Conservation (phyloP, 2,888 invertebrate species). For the Leucophenga montana region DNA sequence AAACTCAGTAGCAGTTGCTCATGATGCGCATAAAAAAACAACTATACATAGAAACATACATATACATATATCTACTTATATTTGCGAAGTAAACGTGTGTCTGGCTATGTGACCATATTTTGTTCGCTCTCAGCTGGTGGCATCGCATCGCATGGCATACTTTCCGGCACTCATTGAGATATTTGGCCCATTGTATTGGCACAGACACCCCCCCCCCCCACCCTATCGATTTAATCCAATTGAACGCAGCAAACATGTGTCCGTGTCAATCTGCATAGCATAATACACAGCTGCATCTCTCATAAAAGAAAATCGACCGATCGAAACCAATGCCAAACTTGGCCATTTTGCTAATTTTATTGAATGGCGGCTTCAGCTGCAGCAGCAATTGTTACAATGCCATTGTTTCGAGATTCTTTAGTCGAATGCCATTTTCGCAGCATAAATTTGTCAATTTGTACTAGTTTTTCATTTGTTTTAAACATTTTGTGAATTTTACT, state of each 20-base stretch:
- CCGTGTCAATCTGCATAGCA: not conserved
- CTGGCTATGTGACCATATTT: conserved; percentile 15
- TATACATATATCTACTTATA: conserved; percentile 5
- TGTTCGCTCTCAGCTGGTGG: conserved; percentile 17
- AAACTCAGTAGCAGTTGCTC: conserved; percentile 7
- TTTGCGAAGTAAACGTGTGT: conserved; percentile 2
- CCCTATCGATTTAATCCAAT: conserved; percentile 10
- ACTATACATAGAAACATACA: no score
- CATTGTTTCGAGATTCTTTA: not conserved
- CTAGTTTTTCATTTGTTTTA: no score
- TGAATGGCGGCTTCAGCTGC: not conserved
- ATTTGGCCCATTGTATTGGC: conserved; percentile 8
- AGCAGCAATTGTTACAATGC: no score
- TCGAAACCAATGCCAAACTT: conserved; percentile 6
- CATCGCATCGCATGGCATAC: conserved; percentile 20
- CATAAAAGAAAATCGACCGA: not conserved
- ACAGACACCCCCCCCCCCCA: not conserved
- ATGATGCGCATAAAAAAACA: not conserved
- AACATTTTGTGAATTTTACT: no score
- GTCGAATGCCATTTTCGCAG: no score
- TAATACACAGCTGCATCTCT: conserved; percentile 10
- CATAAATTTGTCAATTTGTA: no score
- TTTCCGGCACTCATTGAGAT: conserved; percentile 18
- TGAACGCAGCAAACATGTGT: conserved; percentile 13
- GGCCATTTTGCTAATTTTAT: not conserved